Evolutionary conservation across 2,888 invertebrate genomes (phyloP), one percentile per base, ranked within the genome.

Genomic region (Nematopogon swammerdamellus): DNA sequence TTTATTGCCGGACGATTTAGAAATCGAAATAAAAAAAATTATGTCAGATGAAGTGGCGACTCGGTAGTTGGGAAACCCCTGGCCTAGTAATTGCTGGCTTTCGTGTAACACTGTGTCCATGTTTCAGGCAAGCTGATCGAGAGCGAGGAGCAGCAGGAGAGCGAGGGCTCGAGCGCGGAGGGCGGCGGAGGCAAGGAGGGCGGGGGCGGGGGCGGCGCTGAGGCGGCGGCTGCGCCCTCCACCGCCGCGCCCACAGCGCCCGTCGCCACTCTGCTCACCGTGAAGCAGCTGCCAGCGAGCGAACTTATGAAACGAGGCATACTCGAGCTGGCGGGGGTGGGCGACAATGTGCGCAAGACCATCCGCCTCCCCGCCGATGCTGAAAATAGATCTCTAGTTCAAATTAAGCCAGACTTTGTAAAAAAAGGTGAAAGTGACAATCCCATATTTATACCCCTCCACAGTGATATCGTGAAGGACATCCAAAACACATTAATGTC

Each of bases 121-220:
- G 8, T 25, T 25, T 25, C 57, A 84, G 84, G 84, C 60, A 83
- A 85, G 67, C 64, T 87, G 57, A 68, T 86, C 48, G 85, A 85
- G 67, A 72, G 66, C 30, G 85, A 85, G 57, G n/a, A n/a, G n/a
- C n/a, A n/a, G n/a, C n/a, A n/a, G 80, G 81, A 46, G 82, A 81
- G 49, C 80, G 81, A 71, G 45, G 68, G 72, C 25, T 67, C 66
- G 53, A 85, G 85, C 53, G 83, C 82, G 48, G 74, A 77, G 53
- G 81, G 80, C 36, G 82, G 83, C 49, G 79, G 68, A 51, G 80
- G 76, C 49, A 74, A 73, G 55, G 64, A 68, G 45, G 68, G 58
- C 56, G 60, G 67, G 30, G 66, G 63, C 55, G 58, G 61, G 44
- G 66, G 66, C 49, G 70, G 70, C 61, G 54, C 51, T 5, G 51